Percentiles rank a stretch among this genome's conserved stretches.
These are phyloP conservation scores for Abscondita cerata DNA, from an alignment of 2,888 invertebrate genomes.

Conservation along the genomic window DNA sequence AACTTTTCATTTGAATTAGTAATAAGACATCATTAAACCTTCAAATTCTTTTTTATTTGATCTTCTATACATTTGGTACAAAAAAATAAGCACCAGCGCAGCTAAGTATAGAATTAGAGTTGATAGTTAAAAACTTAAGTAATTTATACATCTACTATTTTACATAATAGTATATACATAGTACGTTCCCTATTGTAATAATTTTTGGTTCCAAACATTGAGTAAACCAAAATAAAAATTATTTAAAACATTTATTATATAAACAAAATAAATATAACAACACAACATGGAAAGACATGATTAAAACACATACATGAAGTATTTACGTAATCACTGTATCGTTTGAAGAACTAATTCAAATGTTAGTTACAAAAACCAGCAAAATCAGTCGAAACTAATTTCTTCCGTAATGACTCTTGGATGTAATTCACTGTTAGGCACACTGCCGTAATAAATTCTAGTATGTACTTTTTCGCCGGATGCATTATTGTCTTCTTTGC, in stretches of 20 bases:
- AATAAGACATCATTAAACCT: neutral
- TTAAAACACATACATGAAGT: neutral
- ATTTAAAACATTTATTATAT: slow-evolving; percentile 11
- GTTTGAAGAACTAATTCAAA: neutral
- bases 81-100: no score
- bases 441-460: slow-evolving; percentile 64
- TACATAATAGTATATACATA: no score
- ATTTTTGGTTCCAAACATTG: neutral
- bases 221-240: no score
- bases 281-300: slow-evolving; percentile 11
- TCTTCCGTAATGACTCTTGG: slow-evolving; percentile 67
- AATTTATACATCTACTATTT: no score
- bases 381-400: slow-evolving; percentile 37
- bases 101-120: no score
- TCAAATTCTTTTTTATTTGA: no score
- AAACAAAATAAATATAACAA: slow-evolving; percentile 22
- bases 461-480: slow-evolving; percentile 60
- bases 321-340: neutral
- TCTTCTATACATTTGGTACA: no score
- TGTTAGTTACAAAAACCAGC: neutral
- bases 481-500: slow-evolving; percentile 50
- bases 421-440: slow-evolving; percentile 64
- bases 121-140: no score
- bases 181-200: no score
- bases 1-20: neutral